Base-by-base conservation (phyloP, 2,797 vertebrate species). In the Acipenser ruthenus region DNA sequence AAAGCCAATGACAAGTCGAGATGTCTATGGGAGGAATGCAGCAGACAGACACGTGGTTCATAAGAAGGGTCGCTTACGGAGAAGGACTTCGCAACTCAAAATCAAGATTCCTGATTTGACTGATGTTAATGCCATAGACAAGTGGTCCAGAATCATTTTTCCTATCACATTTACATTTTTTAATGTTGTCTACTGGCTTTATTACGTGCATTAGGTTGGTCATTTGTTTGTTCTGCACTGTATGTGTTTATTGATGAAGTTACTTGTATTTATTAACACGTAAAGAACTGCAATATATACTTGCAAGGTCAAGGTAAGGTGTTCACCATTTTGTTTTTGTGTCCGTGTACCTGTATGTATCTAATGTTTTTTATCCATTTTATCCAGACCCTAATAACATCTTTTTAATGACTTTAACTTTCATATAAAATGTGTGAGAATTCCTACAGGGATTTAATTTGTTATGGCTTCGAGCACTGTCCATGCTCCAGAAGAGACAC, bases 91-190 rank as follows among this genome's bases (percentile, higher is more conserved):
- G 13, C 89, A 92, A 75, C 84, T 91, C 68, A 90, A 81, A 77
- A 84, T 91, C 74, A 91, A 91, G 74, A 92, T 92, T 77, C 90
- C 89, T 1, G 84, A 92, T 76, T 76, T 92, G 84, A 90, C 89
- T 69, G 88, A 92, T 49, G 90, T 92, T 52, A 92, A 91, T 62
- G 86, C 84, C 37, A 91, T 92, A 79, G 90, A 92, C 88, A 90
- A 88, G 69, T 92, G 89, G 89, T 92, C 89, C 73, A 84, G 90
- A 73, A 87, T 91, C 85, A 84, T 91, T 67, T 91, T 91, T 79
- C 89, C 90, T 67, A 82, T 90, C 72, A 90, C 82, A 0, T 92
- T 91, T 71, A 83, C 86, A 71, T 86, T 91, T 83, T 92, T 92
- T 75, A 91, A 92, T 79, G 81, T 89, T 72, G 82, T 91, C 64